These are phyloP conservation scores for Julus scanicus DNA, from an alignment of 2,888 invertebrate genomes.

Conservation along the genomic window DNA sequence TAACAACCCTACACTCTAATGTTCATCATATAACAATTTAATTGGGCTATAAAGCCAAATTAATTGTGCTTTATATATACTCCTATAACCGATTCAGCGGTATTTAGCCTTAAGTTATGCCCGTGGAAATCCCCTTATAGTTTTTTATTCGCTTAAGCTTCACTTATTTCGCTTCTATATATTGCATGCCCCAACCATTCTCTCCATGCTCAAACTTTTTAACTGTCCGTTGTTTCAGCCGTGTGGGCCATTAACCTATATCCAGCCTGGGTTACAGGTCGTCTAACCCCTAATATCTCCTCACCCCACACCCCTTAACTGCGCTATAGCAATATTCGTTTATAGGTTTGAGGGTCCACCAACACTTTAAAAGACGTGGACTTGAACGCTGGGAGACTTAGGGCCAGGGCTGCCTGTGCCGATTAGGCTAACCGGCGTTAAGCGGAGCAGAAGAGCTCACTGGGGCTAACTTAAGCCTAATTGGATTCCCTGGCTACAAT, in stretches of 20 bases:
- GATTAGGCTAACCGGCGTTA: conserved; percentile 49
- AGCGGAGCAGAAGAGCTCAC: conserved; percentile 41
- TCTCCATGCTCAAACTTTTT: not conserved
- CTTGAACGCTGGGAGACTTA: conserved; percentile 26
- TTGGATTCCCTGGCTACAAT: conserved; percentile 54
- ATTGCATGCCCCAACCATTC: not conserved
- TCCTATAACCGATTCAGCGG: not conserved
- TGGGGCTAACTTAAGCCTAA: conserved; percentile 51
- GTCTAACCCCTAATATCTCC: not conserved
- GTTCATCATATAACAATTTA: conserved; percentile 30
- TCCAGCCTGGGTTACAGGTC: not conserved
- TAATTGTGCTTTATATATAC: not conserved
- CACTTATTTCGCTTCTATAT: conserved; percentile 1
- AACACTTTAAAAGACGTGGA: conserved; percentile 25
- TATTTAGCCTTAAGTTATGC: not conserved
- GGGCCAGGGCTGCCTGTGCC: conserved; percentile 30
- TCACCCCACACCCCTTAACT: not conserved
- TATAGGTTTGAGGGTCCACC: conserved; percentile 13
- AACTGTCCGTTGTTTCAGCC: conserved; percentile 7
- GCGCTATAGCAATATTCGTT: conserved; percentile 12
- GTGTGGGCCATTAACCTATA: conserved; percentile 11
- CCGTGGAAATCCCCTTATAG: not conserved
- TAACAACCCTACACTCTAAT: conserved; percentile 9
- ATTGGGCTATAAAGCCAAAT: conserved; percentile 14
- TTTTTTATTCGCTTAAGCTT: not conserved